Conservation (phyloP, 2,888 invertebrate species). For the Diarsia mendica region DNA sequence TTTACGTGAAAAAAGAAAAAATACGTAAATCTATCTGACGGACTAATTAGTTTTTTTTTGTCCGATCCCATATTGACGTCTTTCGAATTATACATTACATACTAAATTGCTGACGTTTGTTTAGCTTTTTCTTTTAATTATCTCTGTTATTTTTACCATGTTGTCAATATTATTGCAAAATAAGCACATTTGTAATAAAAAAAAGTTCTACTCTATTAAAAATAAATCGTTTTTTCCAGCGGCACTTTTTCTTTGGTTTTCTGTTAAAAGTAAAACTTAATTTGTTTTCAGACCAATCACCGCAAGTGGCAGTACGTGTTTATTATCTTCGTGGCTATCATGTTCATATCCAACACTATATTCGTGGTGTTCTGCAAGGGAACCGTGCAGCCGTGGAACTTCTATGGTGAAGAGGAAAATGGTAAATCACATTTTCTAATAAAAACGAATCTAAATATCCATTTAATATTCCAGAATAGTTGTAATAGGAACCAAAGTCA, state of each 20-base stretch:
- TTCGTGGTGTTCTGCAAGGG: slow-evolving; percentile 92
- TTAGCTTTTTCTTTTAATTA: too few relatives aligned
- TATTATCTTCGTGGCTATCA: slow-evolving; percentile 88
- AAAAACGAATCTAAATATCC: neutral
- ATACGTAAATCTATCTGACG: too few relatives aligned
- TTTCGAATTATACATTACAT: too few relatives aligned
- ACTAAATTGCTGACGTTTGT: too few relatives aligned
- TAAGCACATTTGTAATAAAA: neutral
- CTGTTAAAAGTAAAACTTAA: neutral
- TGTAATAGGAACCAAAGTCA: too few relatives aligned
- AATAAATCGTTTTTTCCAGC: too few relatives aligned
- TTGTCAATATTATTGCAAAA: neutral
- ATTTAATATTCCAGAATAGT: neutral
- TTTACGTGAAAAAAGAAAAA: too few relatives aligned
- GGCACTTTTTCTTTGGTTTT: neutral
- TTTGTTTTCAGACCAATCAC: slow-evolving; percentile 75
- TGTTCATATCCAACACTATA: slow-evolving; percentile 90
- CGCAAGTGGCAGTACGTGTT: slow-evolving; percentile 92
- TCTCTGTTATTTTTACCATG: too few relatives aligned
- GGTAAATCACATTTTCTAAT: slow-evolving; percentile 63
- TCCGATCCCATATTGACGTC: too few relatives aligned
- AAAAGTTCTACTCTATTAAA: too few relatives aligned
- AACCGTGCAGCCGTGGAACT: slow-evolving; percentile 93
- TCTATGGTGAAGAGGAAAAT: slow-evolving; percentile 77
- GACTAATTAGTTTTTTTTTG: too few relatives aligned